These are phyloP conservation scores for Coracopsis vasa DNA, from an alignment of 2,113 vertebrate genomes.

Conservation along the genomic window DNA sequence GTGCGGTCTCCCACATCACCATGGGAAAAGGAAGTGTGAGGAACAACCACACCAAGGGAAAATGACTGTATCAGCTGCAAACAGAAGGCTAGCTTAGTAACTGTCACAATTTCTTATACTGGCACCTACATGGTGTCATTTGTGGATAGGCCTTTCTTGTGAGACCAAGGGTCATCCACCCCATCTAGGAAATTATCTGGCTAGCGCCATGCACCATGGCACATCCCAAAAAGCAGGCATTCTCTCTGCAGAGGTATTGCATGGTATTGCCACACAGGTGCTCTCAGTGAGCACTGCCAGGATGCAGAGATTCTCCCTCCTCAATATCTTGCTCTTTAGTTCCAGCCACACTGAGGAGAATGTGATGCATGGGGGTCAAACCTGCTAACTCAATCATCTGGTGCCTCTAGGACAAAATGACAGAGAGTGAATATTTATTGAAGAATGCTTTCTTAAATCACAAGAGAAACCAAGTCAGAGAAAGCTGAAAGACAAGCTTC, in stretches of 20 bases:
- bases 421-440: neutral
- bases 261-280: fast-evolving
- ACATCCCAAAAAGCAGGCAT: neutral
- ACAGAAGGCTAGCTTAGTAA: neutral
- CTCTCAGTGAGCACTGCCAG: fast-evolving
- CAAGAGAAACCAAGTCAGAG: neutral
- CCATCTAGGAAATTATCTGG: neutral
- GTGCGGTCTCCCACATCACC: neutral
- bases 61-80: neutral
- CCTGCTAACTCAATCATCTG: neutral
- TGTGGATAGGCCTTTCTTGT: neutral
- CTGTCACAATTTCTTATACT: neutral
- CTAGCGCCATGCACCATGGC: fast-evolving
- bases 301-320: fast-evolving
- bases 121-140: neutral
- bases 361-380: neutral
- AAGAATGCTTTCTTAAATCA: neutral
- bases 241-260: neutral
- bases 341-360: neutral
- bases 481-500: neutral
- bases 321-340: neutral
- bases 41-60: neutral
- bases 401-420: neutral
- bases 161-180: neutral
- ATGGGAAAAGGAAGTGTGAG: neutral